A percentile compares a stretch with the other conserved stretches of the same genome.
Evolutionary conservation across 2,113 vertebrate genomes (phyloP).

Genomic region (Donacobius atricapilla): DNA sequence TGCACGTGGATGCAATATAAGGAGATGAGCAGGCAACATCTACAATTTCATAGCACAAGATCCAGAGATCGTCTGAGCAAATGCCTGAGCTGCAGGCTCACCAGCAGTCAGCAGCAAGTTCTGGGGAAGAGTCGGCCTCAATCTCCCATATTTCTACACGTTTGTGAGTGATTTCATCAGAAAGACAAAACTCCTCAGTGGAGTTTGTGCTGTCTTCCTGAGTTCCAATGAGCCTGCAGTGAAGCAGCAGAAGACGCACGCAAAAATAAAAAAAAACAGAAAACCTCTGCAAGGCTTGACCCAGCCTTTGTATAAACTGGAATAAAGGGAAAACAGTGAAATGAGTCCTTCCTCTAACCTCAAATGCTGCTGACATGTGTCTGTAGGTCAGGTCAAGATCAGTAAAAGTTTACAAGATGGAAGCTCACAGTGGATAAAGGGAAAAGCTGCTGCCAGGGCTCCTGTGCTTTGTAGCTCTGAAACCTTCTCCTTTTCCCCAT

Average conservation of each 20-base stretch:
- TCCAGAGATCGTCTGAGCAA: neutral
- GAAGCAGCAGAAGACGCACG: neutral
- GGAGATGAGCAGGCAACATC: neutral
- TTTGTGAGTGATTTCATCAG: neutral
- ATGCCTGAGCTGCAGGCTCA: neutral
- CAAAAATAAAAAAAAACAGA: too few relatives aligned
- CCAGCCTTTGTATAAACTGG: neutral
- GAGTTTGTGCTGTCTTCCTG: neutral
- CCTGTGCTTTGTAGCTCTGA: neutral
- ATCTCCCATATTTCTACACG: neutral
- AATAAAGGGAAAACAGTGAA: neutral
- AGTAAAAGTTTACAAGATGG: neutral
- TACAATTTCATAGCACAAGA: neutral
- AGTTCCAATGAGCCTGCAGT: neutral
- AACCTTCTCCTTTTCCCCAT: neutral
- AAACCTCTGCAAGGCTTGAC: neutral
- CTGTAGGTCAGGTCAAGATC: neutral
- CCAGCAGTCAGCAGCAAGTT: neutral
- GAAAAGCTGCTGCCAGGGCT: neutral
- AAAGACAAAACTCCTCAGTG: neutral
- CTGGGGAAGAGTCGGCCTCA: neutral
- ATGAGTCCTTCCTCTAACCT: neutral
- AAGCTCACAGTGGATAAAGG: neutral
- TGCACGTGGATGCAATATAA: neutral
- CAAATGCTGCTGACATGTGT: neutral